Evolutionary conservation across 1,140 invertebrate genomes (phyloP).

Genomic region (Drosophila pachea): DNA sequence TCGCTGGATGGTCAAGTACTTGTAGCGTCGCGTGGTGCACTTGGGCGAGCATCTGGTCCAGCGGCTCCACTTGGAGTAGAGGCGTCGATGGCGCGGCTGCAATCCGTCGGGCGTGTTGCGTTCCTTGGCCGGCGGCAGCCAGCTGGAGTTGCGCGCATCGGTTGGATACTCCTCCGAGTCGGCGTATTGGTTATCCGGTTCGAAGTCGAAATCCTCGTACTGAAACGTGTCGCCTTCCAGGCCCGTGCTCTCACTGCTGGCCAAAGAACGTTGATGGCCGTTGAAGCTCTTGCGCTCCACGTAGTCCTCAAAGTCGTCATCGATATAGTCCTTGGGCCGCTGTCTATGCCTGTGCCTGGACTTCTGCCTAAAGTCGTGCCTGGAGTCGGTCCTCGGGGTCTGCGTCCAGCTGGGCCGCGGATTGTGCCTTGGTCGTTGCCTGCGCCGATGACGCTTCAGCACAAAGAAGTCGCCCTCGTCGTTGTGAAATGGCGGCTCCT

Average conservation of each 20-base stretch:
- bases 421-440: slow-evolving; percentile 14
- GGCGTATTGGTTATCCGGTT: slow-evolving; percentile 34
- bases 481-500: slow-evolving; percentile 16
- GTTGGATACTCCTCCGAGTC: slow-evolving; percentile 55
- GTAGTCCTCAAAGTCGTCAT: slow-evolving; percentile 63
- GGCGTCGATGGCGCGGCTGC: slow-evolving; percentile 45
- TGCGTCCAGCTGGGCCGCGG: not conserved
- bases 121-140: slow-evolving; percentile 40
- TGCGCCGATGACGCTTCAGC: slow-evolving; percentile 43
- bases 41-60: slow-evolving; percentile 79
- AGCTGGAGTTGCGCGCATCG: slow-evolving; percentile 42
- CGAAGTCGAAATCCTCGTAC: slow-evolving; percentile 71
- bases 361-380: not conserved
- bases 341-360: slow-evolving; percentile 10
- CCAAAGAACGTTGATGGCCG: slow-evolving; percentile 23
- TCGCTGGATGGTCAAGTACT: slow-evolving; percentile 36
- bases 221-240: slow-evolving; percentile 69
- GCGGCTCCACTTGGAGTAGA: slow-evolving; percentile 79
- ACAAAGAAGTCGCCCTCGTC: slow-evolving; percentile 63
- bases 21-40: slow-evolving; percentile 79
- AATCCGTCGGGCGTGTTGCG: slow-evolving; percentile 53
- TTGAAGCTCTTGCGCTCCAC: slow-evolving; percentile 25
- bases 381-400: not conserved
- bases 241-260: slow-evolving; percentile 19
- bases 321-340: slow-evolving; percentile 39